Percentiles rank a stretch among this genome's conserved stretches.
Evolutionary conservation across 2,113 vertebrate species (phyloP).

Genomic region (Tyrannus savana): DNA sequence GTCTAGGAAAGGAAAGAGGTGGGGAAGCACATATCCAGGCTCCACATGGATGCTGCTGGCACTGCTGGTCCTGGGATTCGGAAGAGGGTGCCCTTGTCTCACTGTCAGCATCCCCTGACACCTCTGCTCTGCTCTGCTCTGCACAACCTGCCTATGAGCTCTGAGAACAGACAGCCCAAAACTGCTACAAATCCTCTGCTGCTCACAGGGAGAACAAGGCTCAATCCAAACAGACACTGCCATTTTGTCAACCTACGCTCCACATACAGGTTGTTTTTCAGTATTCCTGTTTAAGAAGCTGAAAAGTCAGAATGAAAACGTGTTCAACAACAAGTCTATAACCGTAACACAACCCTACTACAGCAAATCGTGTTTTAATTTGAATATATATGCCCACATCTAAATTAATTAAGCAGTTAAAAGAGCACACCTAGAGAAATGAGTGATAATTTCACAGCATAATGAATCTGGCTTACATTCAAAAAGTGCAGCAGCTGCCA

Average conservation of each 20-base stretch:
- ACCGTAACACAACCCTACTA: neutral
- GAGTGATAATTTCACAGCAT: conserved; percentile 55
- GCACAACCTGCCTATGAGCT: neutral
- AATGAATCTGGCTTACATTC: conserved; percentile 49
- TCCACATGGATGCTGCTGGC: neutral
- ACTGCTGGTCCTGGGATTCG: neutral
- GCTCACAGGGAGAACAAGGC: neutral
- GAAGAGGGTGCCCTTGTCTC: neutral
- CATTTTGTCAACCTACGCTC: neutral
- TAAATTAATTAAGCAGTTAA: conserved; percentile 66
- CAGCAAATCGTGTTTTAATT: conserved; percentile 17
- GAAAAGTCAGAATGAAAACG: neutral
- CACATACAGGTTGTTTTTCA: neutral
- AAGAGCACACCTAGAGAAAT: conserved; percentile 54
- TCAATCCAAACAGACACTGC: neutral
- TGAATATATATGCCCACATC: conserved; percentile 17
- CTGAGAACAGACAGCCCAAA: neutral
- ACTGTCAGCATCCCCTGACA: neutral
- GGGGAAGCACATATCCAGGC: neutral
- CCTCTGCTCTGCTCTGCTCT: neutral
- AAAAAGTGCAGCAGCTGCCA: conserved; percentile 47
- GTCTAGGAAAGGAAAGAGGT: neutral
- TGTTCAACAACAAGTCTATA: neutral
- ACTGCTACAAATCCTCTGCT: neutral
- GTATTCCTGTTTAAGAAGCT: neutral